Base-by-base conservation (phyloP, 2,888 invertebrate species). In the Netelia melanura region DNA sequence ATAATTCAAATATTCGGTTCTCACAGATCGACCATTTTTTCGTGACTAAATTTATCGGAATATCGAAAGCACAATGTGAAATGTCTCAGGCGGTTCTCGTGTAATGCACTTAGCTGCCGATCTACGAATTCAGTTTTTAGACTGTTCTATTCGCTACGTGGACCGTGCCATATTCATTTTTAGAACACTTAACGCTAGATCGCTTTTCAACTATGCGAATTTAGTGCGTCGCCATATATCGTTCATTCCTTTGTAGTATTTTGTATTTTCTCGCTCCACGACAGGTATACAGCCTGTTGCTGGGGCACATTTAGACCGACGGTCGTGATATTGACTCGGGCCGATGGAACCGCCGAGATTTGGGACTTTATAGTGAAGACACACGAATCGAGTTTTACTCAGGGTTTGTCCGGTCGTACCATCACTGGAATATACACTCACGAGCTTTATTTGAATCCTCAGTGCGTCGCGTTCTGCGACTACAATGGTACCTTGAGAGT, bases 291-390 rank as follows among this genome's bases (percentile, higher is more conserved):
- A 0, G 95, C 95, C 17, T 96, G 96, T 0, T 94, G 94, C 54
- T 98, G 98, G 98, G 97, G 97, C n/a, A 94, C 95, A n/a, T 95
- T 96, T 62, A 95, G 97, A 72, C 96, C 97, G 0, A 96, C 96
- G 70, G 95, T 97, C 68, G 94, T 98, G 81, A 97, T 96, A 90
- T 93, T 98, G 77, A 95, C 96, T 0, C 96, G 96, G 23, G 95
- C 94, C 30, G 97, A 98, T 94, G 98, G 98, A 2, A 95, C 95
- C 81, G 94, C 97, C 14, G 98, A 98, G 93, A 96, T 96, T 11
- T 98, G 98, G 98, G 97, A 98, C 94, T 94, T 98, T 80, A 93
- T 97, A 81, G 94, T 96, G 68, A 95, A 95, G 90, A 96, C 96
- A 86, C 96, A 97, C 88, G 95, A 96, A 86, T 95, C 97, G 0